Evolutionary conservation across 2,797 vertebrate species (phyloP), one percentile per base, ranked within the genome.

Genomic region (Acomys russatus): DNA sequence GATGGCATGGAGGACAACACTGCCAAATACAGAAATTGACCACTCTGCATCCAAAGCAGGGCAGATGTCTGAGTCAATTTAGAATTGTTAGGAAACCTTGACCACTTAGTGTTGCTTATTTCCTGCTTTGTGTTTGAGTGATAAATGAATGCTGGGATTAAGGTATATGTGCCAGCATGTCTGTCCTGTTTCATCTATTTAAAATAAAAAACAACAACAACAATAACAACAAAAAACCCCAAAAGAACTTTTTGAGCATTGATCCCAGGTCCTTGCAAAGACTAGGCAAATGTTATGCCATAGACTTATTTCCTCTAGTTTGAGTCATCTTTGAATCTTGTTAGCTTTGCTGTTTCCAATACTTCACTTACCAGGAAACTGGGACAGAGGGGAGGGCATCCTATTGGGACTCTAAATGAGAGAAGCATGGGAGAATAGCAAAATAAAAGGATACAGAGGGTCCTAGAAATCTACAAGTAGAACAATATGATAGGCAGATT

Each of bases 31-130:
- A 61, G 49, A 85, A 25, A 74, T 64, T 92, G 77, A 82, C 66
- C 9, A 79, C 63, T 93, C 15, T 90, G 56, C 61, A 30, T 80
- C 18, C 80, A 38, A 84, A 92, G 64, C 28, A 83, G 3, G 25
- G 74, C n/a, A 61, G 9, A 10, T 82, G 28, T 83, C 59, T 44
- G 66, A 59, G 88, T 96, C 8, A 94, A 92, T 77, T 77, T 77
- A 77, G 68, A 56, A 61, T 38, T 91, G 87, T 95, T 82, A 92
- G 79, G 88, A 59, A 96, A 86, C 90, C 15, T 66, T 79, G 64
- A 90, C 59, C 33, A 93, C 79, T 87, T 78, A 66, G 83, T 95
- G 94, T 96, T 96, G 35, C 49, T 94, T 78, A 87, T 85, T 96
- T 95, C 20, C 10, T 15, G 91, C 90, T 96, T 66, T 54, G 51